Evolutionary conservation across 2,113 vertebrate genomes (phyloP).

Genomic region (Corythornis cristatus): DNA sequence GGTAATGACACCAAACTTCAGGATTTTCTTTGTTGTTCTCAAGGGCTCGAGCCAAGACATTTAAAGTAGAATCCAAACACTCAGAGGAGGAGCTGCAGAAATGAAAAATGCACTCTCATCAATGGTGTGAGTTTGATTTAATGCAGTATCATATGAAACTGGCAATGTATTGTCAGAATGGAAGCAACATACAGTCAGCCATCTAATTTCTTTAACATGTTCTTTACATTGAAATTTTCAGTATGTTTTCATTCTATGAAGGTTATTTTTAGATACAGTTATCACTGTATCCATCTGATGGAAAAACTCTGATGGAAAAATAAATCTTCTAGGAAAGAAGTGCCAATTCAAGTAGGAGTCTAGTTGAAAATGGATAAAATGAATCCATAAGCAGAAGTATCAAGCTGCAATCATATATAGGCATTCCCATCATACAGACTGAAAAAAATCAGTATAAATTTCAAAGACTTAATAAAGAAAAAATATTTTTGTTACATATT

Average conservation of each 20-base stretch:
- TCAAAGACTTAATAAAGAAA: not conserved
- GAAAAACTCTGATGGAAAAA: not conserved
- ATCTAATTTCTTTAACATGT: not conserved
- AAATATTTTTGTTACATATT: not conserved
- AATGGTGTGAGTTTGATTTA: not conserved
- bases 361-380: not conserved
- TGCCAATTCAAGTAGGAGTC: not conserved
- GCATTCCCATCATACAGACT: not conserved
- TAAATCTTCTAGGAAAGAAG: not conserved
- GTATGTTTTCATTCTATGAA: not conserved
- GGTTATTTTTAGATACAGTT: not conserved
- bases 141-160: not conserved
- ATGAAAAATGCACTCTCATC: not conserved
- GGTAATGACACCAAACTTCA: slow-evolving; percentile 97
- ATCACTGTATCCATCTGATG: not conserved
- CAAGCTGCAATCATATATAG: not conserved
- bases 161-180: not conserved
- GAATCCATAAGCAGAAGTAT: not conserved
- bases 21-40: slow-evolving; percentile 92
- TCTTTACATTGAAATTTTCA: not conserved
- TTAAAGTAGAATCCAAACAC: slow-evolving; percentile 91
- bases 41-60: slow-evolving; percentile 93
- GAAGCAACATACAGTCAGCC: not conserved
- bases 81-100: slow-evolving; percentile 81
- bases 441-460: not conserved